Evolutionary conservation across 2,113 vertebrate species (phyloP).

Genomic region (Columba livia): DNA sequence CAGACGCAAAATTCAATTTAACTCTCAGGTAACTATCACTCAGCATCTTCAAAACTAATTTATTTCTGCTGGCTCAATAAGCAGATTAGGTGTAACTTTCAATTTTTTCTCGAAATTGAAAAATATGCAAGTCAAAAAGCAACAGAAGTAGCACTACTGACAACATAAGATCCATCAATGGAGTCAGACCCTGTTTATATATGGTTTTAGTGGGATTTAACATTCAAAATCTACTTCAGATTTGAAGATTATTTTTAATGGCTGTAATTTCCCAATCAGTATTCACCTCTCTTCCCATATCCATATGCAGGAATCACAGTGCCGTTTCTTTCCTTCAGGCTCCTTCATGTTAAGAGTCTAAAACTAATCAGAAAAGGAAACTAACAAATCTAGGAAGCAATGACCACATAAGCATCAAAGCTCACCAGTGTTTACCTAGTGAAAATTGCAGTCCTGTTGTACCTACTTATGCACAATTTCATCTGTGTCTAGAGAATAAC

Average conservation of each 20-base stretch:
- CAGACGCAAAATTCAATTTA: constrained; percentile 31
- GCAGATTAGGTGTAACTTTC: background rate
- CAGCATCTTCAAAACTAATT: constrained; percentile 49
- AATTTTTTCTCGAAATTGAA: background rate
- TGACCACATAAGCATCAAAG: background rate
- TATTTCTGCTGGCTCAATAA: constrained; percentile 30
- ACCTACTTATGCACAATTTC: background rate
- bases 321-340: rapidly evolving
- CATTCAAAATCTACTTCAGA: background rate
- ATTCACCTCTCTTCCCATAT: background rate
- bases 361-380: background rate
- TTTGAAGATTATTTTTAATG: background rate
- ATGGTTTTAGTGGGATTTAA: background rate
- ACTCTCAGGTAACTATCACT: constrained; percentile 52
- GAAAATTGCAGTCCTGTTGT: background rate
- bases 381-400: background rate
- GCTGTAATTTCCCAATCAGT: background rate
- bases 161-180: background rate
- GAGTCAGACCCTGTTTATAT: background rate
- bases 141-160: background rate
- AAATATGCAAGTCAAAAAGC: background rate
- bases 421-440: background rate
- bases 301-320: background rate
- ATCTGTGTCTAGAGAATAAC: background rate
- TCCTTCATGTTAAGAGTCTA: background rate